Conservation (phyloP, 30 jellyfish, hydroid and myxozoan genomes). For the Mastigias papua region DNA sequence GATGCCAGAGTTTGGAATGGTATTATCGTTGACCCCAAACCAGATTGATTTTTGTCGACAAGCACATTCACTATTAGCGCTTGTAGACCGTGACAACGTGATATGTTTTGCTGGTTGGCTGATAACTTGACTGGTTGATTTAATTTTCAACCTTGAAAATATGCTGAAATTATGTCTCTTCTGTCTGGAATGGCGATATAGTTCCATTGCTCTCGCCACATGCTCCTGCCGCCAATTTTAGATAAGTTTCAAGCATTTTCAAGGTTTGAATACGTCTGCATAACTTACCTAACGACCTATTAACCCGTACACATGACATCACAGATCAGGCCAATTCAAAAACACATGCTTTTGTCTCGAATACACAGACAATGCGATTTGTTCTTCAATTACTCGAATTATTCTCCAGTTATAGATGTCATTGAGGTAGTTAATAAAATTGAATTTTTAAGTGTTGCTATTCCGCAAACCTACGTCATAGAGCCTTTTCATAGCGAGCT, state of each 20-base stretch:
- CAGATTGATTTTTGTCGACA: too few species aligned
- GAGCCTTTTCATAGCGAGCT: neutral
- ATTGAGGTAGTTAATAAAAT: neutral
- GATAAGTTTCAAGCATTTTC: neutral
- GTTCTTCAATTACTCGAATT: neutral
- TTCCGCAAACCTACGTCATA: neutral
- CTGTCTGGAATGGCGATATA: neutral
- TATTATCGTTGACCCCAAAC: too few species aligned
- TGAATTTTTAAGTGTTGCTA: neutral
- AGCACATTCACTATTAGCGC: too few species aligned
- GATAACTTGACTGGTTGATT: too few species aligned
- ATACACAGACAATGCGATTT: neutral
- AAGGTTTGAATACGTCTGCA: neutral
- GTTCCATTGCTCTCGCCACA: neutral
- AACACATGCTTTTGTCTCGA: neutral
- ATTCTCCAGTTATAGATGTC: neutral
- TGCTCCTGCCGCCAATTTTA: neutral
- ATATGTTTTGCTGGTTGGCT: too few species aligned
- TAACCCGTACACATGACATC: neutral
- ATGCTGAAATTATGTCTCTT: neutral
- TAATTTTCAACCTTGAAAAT: too few species aligned
- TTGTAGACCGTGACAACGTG: too few species aligned
- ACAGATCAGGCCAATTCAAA: neutral
- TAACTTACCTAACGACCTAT: neutral
- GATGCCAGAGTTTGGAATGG: too few species aligned